Conservation (phyloP, 37 sponge, comb jelly and placozoan species). For the Bolinopsis microptera region DNA sequence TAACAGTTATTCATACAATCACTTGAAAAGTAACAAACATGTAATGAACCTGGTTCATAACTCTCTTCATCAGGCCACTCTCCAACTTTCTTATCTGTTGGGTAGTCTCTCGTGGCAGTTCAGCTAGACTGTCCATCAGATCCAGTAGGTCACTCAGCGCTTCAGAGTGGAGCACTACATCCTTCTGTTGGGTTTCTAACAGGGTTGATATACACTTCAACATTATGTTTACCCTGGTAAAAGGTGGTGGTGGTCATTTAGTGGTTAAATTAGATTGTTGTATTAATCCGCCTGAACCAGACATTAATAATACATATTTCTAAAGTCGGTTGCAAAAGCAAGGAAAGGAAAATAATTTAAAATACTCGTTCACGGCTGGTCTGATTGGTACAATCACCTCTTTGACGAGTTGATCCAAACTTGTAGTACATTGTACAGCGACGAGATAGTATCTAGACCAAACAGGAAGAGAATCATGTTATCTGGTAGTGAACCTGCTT, state of each 20-base stretch:
- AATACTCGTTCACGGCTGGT: too few species aligned
- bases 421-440: not conserved
- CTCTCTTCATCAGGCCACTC: not conserved
- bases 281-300: too few species aligned
- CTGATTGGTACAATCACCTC: too few species aligned
- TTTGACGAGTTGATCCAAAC: not conserved
- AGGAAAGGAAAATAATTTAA: too few species aligned
- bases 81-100: constrained; percentile 5
- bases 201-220: not conserved
- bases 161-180: not conserved
- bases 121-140: not conserved
- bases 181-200: not conserved
- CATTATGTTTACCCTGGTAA: not conserved
- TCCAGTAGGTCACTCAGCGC: not conserved
- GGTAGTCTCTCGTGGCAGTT: not conserved
- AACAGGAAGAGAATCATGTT: not conserved
- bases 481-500: not conserved
- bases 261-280: too few species aligned
- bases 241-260: too few species aligned
- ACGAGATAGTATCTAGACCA: not conserved
- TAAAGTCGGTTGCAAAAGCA: too few species aligned
- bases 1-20: too few species aligned
- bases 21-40: too few species aligned
- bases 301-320: too few species aligned
- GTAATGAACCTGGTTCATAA: constrained; percentile 1